Evolutionary conservation across 1,140 invertebrate species (phyloP), one percentile per base, ranked within the genome.

Genomic region (Hylyphantes graminicola): DNA sequence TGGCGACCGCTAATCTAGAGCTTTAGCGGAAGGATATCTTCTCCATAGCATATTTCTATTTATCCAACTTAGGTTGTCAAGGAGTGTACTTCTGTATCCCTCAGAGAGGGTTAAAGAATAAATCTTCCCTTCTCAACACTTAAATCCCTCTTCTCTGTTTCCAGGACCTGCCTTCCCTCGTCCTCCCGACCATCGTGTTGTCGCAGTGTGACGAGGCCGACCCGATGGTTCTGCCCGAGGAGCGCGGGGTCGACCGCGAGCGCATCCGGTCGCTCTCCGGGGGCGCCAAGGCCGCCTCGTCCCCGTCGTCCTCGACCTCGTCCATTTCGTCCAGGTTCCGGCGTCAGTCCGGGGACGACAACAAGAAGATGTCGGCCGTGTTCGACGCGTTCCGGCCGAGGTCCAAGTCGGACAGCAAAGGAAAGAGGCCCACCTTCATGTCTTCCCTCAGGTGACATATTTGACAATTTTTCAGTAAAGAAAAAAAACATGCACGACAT

Each of bases 321-420:
- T 64, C 80, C 17, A 15, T 83, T 0, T 65, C 70, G 9, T 70
- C 70, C 12, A 70, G 80, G 2, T 83, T 83, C 19, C 70, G 80
- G 0, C 13, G 80, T 3, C 70, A 74, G 21, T 83, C 80, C 12
- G 80, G 80, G 5, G 80, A 83, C 48, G 80, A 83, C 15, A 53
- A 35, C 19, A 74, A 74, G 21, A 74, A 74, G 61, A 21, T 61
- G 3, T 63, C 87, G 73, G 93, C 92, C 7, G 91, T 97, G 78
- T 94, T 97, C 87, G 96, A 97, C 89, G 94, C 94, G 17, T 96
- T 97, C 89, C 92, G 95, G 88, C 95, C 92, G 59, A 92, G 93
- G 84, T 94, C 92, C 87, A 96, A 94, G 90, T 96, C 93, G 6
- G 95, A 96, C 90, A 93, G 93, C 19, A 92, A 92, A 93, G 90